Evolutionary conservation across 1,140 invertebrate species (phyloP), one percentile per base, ranked within the genome.

Genomic region (Ganaspis sp.): DNA sequence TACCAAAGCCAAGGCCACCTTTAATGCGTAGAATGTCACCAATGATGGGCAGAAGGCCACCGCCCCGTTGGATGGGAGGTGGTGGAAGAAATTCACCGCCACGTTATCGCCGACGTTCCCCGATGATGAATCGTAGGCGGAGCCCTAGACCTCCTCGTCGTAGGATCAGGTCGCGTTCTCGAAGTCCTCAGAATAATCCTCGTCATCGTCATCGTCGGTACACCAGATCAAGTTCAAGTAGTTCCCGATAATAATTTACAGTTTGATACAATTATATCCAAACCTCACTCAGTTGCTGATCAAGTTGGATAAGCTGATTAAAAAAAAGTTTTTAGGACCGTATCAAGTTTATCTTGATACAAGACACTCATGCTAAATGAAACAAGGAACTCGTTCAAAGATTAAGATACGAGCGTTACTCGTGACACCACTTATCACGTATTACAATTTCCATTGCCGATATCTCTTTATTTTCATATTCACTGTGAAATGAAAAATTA

Each of bases 221-320:
- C 90, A 96, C 95, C 84, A 92, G 96, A 86, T 96, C 96, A 75
- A 95, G 94, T 82, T 96, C 95, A 11, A 96, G 95, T 86, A 96
- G 95, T 85, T 95, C 95, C 78, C 93, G 95, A 92, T 96, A 94
- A 93, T 81, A 23, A 75, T 73, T 64, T 78, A 77, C 38, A 45
- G n/a, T 45, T 45, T 34, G 71, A 45, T 6, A 72, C 70, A 26
- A 26, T 26, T 45, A 49, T 45, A 76, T 80, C 70, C 70, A 21
- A 75, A 77, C 23, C 4, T 37, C 70, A 53, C 23, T 26, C 58
- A 64, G n/a, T 29, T 29, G 23, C 29, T 29, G 23, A 64, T 64
- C 23, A 15, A 29, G 9, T 64, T 64, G 23, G 58, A 64, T 64
- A 64, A 29, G 21, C 23, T 64, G 29, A 64, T 15, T 26, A 64